phyloP scores from a whole-genome alignment of 2,113 vertebrate species.

The Xenus cinereus region DNA sequence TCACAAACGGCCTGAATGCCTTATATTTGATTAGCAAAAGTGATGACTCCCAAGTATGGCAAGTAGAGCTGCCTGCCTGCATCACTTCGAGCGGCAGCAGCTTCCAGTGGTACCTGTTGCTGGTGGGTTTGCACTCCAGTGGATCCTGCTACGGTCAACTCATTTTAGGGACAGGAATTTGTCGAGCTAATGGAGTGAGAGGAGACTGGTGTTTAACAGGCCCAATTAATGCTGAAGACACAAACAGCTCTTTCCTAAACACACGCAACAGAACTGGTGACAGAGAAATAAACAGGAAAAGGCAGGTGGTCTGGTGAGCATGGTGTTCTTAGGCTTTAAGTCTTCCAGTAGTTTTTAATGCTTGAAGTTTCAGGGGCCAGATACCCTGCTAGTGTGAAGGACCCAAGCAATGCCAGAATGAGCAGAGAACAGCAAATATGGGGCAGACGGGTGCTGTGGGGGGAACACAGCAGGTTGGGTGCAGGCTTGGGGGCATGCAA shows the following conservation, averaged over 20 bases:
- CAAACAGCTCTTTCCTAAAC: background rate
- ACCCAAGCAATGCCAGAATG: background rate
- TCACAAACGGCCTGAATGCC: constrained; percentile 1
- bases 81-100: background rate
- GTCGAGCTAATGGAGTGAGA: background rate
- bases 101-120: background rate
- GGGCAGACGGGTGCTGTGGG: fast-evolving
- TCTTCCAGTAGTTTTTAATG: background rate
- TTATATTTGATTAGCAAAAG: constrained; percentile 45
- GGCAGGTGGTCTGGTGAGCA: background rate
- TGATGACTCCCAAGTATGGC: background rate
- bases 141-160: fast-evolving
- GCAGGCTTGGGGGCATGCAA: background rate
- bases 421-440: background rate
- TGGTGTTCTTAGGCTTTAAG: background rate
- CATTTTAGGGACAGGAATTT: background rate
- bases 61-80: fast-evolving
- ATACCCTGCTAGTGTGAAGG: background rate
- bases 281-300: background rate
- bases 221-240: background rate
- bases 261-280: fast-evolving
- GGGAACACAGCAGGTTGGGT: fast-evolving
- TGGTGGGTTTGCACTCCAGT: background rate
- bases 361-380: background rate
- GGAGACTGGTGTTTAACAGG: background rate